Percentiles rank a stretch among this genome's conserved stretches.
phyloP scores from a whole-genome alignment of 92 coral and sea anemone species.

The Heliopora coerulea region DNA sequence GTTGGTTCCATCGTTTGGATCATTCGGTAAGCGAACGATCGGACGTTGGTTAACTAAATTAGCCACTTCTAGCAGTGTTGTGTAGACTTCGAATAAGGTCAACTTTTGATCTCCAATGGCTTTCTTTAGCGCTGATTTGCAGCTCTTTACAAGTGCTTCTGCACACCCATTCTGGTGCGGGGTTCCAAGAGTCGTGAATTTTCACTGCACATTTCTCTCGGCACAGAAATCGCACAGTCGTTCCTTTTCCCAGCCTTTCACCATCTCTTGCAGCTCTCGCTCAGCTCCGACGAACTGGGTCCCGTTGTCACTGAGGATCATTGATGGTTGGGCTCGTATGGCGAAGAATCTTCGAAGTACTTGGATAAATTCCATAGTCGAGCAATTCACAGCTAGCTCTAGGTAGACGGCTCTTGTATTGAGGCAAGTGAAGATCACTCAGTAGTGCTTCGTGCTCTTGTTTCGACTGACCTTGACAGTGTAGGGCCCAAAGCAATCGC shows the following conservation, averaged over 20 bases:
- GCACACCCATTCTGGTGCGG: conserved; percentile 50
- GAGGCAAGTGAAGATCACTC: conserved; percentile 57
- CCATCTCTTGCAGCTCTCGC: conserved; percentile 56
- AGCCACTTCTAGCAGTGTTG: conserved; percentile 45
- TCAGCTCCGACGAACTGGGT: conserved; percentile 58
- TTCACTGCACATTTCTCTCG: conserved; percentile 39
- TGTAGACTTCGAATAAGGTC: no score
- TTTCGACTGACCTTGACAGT: conserved; percentile 53
- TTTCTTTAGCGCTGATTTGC: conserved; percentile 31
- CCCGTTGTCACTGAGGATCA: conserved; percentile 54
- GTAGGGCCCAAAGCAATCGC: conserved; percentile 53
- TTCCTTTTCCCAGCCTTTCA: conserved; percentile 37
- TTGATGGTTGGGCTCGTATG: conserved; percentile 42
- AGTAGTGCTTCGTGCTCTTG: conserved; percentile 56
- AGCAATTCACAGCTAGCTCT: conserved; percentile 50
- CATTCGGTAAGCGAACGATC: conserved; percentile 50
- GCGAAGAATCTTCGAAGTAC: conserved; percentile 66
- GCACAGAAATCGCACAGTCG: conserved; percentile 47
- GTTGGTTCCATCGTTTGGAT: conserved; percentile 38
- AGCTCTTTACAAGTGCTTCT: conserved; percentile 33
- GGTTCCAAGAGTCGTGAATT: conserved; percentile 37
- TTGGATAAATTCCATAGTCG: conserved; percentile 58
- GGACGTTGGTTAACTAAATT: conserved; percentile 56
- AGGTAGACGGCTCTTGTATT: conserved; percentile 56
- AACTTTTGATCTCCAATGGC: no score